These are phyloP conservation scores for Griposia aprilina DNA, from an alignment of 2,888 invertebrate species.

Conservation along the genomic window DNA sequence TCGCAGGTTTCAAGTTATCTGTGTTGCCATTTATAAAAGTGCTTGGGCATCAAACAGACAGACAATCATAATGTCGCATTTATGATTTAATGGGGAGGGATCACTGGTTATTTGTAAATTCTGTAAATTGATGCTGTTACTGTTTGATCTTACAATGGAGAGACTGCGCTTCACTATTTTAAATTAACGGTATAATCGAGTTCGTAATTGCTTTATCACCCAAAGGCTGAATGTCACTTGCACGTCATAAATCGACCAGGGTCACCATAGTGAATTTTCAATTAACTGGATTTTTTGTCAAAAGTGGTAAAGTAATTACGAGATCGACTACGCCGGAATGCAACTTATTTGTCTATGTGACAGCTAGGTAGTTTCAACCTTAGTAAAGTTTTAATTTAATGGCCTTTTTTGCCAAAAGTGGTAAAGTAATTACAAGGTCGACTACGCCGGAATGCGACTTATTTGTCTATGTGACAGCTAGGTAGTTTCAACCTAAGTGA, in stretches of 20 bases:
- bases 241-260: too few relatives aligned
- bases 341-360: not conserved
- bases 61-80: not conserved
- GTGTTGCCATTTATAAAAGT: not conserved
- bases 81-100: not conserved
- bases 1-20: not conserved
- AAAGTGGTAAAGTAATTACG: too few relatives aligned
- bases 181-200: too few relatives aligned
- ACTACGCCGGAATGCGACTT: too few relatives aligned
- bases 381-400: too few relatives aligned
- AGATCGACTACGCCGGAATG: too few relatives aligned
- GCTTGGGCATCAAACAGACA: not conserved
- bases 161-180: not conserved
- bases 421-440: too few relatives aligned
- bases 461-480: not conserved
- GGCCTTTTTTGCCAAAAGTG: too few relatives aligned
- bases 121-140: not conserved
- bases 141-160: not conserved
- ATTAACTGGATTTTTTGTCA: too few relatives aligned
- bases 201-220: not conserved
- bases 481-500: too few relatives aligned
- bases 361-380: not conserved
- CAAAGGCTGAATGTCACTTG: not conserved
- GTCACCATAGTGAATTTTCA: too few relatives aligned
- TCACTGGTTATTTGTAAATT: not conserved